Conservation (phyloP, 2,888 invertebrate species). For the Polymixis lichenea region DNA sequence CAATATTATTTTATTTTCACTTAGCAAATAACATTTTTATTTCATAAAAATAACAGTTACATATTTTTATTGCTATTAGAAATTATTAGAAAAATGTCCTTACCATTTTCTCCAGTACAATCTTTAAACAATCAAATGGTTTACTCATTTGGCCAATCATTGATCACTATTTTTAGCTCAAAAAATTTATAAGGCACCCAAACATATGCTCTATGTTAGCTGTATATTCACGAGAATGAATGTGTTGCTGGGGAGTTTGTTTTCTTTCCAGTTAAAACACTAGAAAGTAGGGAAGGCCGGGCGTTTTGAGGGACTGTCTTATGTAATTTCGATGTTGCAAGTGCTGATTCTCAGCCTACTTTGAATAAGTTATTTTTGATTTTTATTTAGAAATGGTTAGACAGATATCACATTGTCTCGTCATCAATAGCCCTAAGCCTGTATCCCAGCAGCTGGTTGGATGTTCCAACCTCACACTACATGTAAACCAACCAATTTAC, state of each 20-base stretch:
- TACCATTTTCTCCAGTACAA: conserved; percentile 6
- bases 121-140: background rate
- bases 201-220: background rate
- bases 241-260: background rate
- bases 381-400: background rate
- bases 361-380: background rate
- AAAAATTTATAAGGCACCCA: background rate
- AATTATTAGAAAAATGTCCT: conserved; percentile 15
- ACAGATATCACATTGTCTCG: conserved; percentile 7
- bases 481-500: background rate
- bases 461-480: background rate
- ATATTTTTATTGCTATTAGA: conserved; percentile 24
- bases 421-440: background rate
- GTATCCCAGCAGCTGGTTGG: background rate
- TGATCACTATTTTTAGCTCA: background rate
- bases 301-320: background rate
- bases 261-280: background rate
- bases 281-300: background rate
- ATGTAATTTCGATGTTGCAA: background rate
- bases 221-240: background rate
- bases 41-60: conserved; percentile 43
- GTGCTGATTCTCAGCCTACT: background rate
- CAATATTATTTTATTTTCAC: conserved; percentile 31
- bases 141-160: background rate
- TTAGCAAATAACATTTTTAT: conserved; percentile 48